Evolutionary conservation across 1,140 invertebrate species (phyloP).

Genomic region (Thereuonema tuberculata): DNA sequence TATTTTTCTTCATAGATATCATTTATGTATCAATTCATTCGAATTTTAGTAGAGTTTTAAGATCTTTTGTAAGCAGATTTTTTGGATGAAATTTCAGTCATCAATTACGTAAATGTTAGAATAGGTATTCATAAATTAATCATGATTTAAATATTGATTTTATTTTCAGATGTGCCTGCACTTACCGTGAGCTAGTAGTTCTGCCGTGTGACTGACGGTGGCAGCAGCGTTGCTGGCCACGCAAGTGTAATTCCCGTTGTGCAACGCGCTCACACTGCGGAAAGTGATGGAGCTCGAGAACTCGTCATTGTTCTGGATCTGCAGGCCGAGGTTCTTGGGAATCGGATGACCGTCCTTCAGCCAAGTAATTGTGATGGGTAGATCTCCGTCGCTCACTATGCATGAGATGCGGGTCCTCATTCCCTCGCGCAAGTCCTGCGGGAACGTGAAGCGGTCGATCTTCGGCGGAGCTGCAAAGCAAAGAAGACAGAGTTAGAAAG

Average conservation of each 20-base stretch:
- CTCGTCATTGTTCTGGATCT: slow-evolving; percentile 17
- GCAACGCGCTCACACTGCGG: slow-evolving; percentile 14
- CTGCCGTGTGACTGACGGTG: slow-evolving; percentile 28
- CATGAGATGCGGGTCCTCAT: slow-evolving; percentile 71
- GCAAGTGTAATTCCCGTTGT: slow-evolving; percentile 28
- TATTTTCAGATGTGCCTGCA: too few species aligned
- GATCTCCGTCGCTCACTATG: slow-evolving; percentile 64
- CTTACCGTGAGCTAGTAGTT: slow-evolving; percentile 34
- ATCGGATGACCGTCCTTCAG: slow-evolving; percentile 57
- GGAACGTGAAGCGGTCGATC: slow-evolving; percentile 33
- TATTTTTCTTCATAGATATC: too few species aligned
- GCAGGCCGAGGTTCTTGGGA: slow-evolving; percentile 6
- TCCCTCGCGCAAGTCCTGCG: slow-evolving; percentile 61
- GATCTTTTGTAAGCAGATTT: too few species aligned
- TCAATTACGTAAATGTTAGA: too few species aligned
- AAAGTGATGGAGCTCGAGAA: slow-evolving; percentile 15
- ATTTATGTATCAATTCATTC: too few species aligned
- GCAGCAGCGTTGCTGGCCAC: slow-evolving; percentile 27
- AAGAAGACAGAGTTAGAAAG: not conserved
- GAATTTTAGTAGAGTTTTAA: too few species aligned
- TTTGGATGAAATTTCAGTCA: too few species aligned
- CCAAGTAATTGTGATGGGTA: slow-evolving; percentile 58
- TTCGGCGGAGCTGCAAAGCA: slow-evolving; percentile 26
- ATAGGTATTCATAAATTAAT: too few species aligned
- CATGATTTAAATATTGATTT: too few species aligned